A percentile compares a stretch with the other conserved stretches of the same genome.
Conservation (phyloP, 2,797 vertebrate genomes). For the Sebastes minor region DNA sequence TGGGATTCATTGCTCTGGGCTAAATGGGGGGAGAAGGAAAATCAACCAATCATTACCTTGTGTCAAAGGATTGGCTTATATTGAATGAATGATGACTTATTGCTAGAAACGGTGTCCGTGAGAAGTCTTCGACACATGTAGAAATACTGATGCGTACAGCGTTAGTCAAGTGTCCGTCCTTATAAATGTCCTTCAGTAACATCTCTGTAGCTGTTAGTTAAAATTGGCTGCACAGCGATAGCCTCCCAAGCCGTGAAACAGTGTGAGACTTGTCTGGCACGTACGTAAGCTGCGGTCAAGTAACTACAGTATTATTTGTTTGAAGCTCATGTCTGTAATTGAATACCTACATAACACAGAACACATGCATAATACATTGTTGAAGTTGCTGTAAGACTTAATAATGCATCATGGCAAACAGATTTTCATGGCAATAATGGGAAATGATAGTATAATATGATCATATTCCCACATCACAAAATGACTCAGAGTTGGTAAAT, state of each 20-base stretch:
- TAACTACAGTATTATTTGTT: constrained; percentile 6
- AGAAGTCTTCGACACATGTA: constrained; percentile 33
- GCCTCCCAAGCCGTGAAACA: constrained; percentile 5
- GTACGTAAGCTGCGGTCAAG: background rate
- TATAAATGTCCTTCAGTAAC: constrained; percentile 1
- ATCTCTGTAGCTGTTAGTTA: constrained; percentile 16
- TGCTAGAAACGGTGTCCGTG: constrained; percentile 33
- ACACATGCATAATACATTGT: background rate
- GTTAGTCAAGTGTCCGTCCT: background rate
- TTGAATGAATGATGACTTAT: constrained; percentile 52
- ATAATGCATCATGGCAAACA: background rate
- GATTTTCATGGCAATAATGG: background rate
- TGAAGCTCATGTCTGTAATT: constrained; percentile 3
- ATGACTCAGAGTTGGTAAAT: background rate
- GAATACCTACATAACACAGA: background rate
- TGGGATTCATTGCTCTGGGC: constrained; percentile 58
- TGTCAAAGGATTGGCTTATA: constrained; percentile 54
- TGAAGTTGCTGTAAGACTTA: background rate
- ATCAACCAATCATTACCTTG: constrained; percentile 55
- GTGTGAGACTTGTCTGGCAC: background rate
- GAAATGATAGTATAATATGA: background rate
- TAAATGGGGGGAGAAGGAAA: constrained; percentile 39
- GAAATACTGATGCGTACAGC: constrained; percentile 12
- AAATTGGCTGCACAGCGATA: constrained; percentile 11
- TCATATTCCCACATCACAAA: background rate